These are phyloP conservation scores for Alcedo atthis DNA, from an alignment of 2,797 vertebrate species.

Conservation along the genomic window DNA sequence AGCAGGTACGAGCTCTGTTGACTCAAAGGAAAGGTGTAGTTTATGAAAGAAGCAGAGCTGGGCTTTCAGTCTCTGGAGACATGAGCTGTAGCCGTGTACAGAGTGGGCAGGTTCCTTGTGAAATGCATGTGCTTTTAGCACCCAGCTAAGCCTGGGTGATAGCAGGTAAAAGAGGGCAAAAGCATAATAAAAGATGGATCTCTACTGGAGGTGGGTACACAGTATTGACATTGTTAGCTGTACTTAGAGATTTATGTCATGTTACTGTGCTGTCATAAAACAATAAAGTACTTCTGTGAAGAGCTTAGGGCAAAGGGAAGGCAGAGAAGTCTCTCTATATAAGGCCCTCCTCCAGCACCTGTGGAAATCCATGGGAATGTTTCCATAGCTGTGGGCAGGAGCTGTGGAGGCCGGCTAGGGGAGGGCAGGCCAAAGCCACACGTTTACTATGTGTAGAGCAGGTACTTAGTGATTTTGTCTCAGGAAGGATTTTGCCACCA, in stretches of 20 bases:
- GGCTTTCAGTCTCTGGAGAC: background rate
- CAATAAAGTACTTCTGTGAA: slow-evolving; percentile 57
- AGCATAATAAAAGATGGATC: background rate
- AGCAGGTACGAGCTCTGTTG: background rate
- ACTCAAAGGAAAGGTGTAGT: background rate
- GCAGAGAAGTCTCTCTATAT: slow-evolving; percentile 15
- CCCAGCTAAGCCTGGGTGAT: background rate
- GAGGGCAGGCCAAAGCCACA: background rate
- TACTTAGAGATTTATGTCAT: slow-evolving; percentile 39
- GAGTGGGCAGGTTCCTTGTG: background rate
- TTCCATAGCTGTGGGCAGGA: background rate
- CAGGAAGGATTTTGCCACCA: background rate
- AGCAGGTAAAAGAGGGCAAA: background rate
- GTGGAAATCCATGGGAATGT: slow-evolving; percentile 1
- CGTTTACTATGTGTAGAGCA: background rate
- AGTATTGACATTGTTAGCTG: slow-evolving; percentile 22
- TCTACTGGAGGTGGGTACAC: slow-evolving; percentile 24
- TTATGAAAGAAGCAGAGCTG: background rate
- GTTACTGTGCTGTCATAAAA: slow-evolving; percentile 43
- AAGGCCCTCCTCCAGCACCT: slow-evolving; percentile 21
- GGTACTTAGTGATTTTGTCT: background rate
- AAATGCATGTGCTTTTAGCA: background rate
- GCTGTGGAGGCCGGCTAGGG: background rate
- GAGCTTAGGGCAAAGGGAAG: slow-evolving; percentile 34
- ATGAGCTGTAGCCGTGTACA: background rate